Conservation (phyloP, 2,888 invertebrate species). For the Hyposoter didymator region DNA sequence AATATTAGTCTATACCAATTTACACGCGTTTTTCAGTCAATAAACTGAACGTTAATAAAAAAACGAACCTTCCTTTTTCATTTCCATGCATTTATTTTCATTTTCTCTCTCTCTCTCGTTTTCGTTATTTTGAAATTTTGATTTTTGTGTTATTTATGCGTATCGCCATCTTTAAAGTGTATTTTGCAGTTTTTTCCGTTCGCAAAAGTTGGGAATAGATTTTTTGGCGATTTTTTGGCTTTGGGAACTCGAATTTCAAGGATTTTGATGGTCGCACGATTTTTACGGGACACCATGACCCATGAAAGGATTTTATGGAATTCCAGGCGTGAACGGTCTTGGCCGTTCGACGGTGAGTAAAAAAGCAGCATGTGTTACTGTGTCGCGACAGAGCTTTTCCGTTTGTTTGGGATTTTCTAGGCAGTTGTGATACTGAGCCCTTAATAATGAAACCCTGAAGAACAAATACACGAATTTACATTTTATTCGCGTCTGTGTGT, state of each 20-base stretch:
- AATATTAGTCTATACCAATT: constrained; percentile 62
- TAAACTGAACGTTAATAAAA: constrained; percentile 63
- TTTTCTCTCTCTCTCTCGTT: too few relatives aligned
- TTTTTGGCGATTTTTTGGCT: background rate
- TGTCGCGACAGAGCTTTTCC: background rate
- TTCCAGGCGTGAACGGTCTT: background rate
- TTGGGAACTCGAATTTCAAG: background rate
- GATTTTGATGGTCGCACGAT: background rate
- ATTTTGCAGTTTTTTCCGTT: background rate
- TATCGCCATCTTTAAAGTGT: too few relatives aligned
- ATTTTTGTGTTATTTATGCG: too few relatives aligned
- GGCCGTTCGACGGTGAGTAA: background rate
- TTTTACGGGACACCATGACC: background rate
- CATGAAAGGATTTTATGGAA: background rate
- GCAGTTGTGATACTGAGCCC: background rate
- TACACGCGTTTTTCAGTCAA: constrained; percentile 59
- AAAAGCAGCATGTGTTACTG: background rate
- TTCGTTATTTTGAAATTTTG: background rate
- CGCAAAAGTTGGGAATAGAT: background rate
- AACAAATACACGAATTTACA: background rate
- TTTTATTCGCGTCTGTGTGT: constrained; percentile 3
- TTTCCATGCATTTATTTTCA: background rate
- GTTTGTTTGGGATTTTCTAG: too few relatives aligned
- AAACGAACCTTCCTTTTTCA: background rate
- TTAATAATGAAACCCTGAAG: background rate